These are phyloP conservation scores for Saccostrea echinata DNA, from an alignment of 1,140 invertebrate species.

Conservation along the genomic window DNA sequence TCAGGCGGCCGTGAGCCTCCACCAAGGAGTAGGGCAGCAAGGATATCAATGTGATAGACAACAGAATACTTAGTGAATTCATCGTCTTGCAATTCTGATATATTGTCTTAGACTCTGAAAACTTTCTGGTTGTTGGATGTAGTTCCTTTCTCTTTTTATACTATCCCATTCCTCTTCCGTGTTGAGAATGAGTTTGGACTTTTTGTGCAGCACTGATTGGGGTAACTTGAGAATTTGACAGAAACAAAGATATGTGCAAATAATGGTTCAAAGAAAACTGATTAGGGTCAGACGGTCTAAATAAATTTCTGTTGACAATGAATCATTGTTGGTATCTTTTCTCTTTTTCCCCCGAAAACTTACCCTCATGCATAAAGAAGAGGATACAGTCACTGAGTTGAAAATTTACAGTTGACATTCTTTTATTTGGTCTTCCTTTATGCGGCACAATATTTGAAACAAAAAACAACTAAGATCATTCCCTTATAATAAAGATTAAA, in stretches of 20 bases:
- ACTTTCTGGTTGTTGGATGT: neutral
- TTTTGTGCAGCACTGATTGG: neutral
- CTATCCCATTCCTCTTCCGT: neutral
- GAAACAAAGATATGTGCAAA: neutral
- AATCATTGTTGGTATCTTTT: too few relatives aligned
- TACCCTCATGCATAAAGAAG: too few relatives aligned
- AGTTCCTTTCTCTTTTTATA: neutral
- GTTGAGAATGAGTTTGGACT: neutral
- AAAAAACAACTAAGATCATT: too few relatives aligned
- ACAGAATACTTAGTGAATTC: neutral
- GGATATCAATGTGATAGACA: neutral
- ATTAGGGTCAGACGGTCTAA: too few relatives aligned
- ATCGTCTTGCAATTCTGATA: neutral
- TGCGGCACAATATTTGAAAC: too few relatives aligned
- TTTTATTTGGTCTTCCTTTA: too few relatives aligned
- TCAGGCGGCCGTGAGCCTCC: slow-evolving; percentile 88
- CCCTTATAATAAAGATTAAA: too few relatives aligned
- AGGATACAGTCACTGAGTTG: too few relatives aligned
- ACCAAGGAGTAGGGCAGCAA: neutral
- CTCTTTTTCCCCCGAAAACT: too few relatives aligned
- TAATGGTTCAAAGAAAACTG: too few relatives aligned
- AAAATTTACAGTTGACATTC: too few relatives aligned
- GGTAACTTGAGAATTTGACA: neutral
- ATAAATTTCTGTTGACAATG: too few relatives aligned
- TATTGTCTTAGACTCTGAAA: neutral